A percentile compares a stretch with the other conserved stretches of the same genome.
Evolutionary conservation across 2,888 invertebrate species (phyloP).

Genomic region (Barypeithes pellucidus): DNA sequence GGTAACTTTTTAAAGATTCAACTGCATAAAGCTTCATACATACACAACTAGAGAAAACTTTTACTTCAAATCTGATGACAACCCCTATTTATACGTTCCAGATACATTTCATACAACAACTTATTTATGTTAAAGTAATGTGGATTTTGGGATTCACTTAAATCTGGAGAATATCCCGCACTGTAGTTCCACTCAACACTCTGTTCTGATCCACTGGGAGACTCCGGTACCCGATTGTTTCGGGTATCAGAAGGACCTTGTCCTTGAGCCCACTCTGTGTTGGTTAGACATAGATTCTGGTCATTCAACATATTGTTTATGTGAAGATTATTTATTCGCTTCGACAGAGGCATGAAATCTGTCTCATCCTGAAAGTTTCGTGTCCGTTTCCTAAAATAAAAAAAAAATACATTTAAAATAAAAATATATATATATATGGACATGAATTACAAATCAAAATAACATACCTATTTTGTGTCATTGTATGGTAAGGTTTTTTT

Average conservation of each 20-base stretch:
- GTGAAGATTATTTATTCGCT: conserved; percentile 92
- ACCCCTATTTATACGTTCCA: conserved; percentile 83
- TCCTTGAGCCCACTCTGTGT: conserved; percentile 32
- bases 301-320: conserved; percentile 74
- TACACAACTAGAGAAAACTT: conserved; percentile 5
- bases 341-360: conserved; percentile 91
- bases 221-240: conserved; percentile 61
- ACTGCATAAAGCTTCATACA: conserved; percentile 31
- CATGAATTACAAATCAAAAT: not conserved
- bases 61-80: conserved; percentile 57
- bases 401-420: not conserved
- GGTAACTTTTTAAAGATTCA: not conserved
- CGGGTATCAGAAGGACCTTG: conserved; percentile 29
- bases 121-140: conserved; percentile 91
- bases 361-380: conserved; percentile 78
- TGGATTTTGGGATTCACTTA: conserved; percentile 84
- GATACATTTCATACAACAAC: conserved; percentile 87
- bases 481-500: not conserved
- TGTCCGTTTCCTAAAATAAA: conserved; percentile 80
- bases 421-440: too few species aligned
- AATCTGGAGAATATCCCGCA: conserved; percentile 82
- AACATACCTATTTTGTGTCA: conserved; percentile 49
- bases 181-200: conserved; percentile 64
- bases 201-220: conserved; percentile 66
- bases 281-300: conserved; percentile 13